Evolutionary conservation across 2,888 invertebrate genomes (phyloP).

Genomic region (Andrena marginata): DNA sequence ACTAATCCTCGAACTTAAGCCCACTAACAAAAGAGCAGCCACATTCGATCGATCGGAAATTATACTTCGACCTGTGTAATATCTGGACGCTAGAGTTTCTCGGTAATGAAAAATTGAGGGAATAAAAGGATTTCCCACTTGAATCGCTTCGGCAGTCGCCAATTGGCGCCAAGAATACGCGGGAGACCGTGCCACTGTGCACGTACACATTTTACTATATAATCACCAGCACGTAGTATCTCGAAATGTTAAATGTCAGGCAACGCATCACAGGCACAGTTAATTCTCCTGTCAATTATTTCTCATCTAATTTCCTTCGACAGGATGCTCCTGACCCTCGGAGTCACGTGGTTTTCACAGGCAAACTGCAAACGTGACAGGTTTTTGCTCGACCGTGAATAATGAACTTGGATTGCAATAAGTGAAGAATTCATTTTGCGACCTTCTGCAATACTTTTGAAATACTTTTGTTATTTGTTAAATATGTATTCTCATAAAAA

Average conservation of each 20-base stretch:
- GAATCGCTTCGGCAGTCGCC: slow-evolving; percentile 17
- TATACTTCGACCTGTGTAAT: too few species aligned
- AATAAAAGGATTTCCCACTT: too few species aligned
- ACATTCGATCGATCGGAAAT: too few species aligned
- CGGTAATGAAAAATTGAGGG: too few species aligned
- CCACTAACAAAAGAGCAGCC: too few species aligned
- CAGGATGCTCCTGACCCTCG: not conserved
- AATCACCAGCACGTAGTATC: slow-evolving; percentile 14
- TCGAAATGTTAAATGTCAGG: slow-evolving; percentile 16
- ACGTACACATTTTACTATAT: slow-evolving; percentile 17
- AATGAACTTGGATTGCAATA: too few species aligned
- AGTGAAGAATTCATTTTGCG: too few species aligned
- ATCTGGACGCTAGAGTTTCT: too few species aligned
- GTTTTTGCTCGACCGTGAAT: not conserved
- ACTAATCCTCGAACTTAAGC: too few species aligned
- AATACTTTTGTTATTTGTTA: too few species aligned
- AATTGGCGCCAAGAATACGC: slow-evolving; percentile 21
- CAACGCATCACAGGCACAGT: not conserved
- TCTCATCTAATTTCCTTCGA: not conserved
- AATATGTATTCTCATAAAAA: too few species aligned
- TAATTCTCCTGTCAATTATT: slow-evolving; percentile 37
- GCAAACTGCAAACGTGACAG: not conserved
- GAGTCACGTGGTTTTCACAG: not conserved
- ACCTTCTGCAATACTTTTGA: too few species aligned
- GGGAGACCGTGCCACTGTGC: slow-evolving; percentile 53